Conservation (phyloP, 2,113 vertebrate genomes). For the Oncorhynchus clarkii region DNA sequence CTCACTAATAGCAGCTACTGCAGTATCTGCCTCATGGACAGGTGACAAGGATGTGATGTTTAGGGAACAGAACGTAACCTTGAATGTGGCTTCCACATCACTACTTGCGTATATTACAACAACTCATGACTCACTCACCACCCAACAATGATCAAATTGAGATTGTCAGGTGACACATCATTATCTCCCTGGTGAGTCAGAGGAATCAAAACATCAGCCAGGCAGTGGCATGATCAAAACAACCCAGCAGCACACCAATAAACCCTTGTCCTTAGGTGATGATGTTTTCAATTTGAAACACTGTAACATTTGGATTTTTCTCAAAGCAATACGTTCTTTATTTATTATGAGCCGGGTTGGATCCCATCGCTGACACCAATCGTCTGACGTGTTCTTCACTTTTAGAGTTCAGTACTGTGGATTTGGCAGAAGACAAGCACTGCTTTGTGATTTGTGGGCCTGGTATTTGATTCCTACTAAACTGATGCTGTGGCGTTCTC, state of each 20-base stretch:
- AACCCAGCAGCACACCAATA: not conserved
- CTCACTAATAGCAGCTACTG: conserved; percentile 60
- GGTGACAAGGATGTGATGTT: conserved; percentile 55
- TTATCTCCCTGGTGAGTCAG: not conserved
- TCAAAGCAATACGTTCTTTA: conserved; percentile 29
- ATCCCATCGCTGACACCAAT: conserved; percentile 12
- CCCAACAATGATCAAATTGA: not conserved
- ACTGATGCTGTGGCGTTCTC: conserved; percentile 57
- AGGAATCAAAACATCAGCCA: not conserved
- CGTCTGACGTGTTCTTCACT: conserved; percentile 30
- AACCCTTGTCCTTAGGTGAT: conserved; percentile 34
- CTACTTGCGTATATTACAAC: not conserved
- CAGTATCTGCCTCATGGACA: conserved; percentile 41
- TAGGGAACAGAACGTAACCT: conserved; percentile 28
- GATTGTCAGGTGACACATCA: not conserved
- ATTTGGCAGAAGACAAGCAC: conserved; percentile 65
- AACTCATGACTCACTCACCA: not conserved
- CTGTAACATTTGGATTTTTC: conserved; percentile 36
- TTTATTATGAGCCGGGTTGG: conserved; percentile 51
- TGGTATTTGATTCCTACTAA: conserved; percentile 62
- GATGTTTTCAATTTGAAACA: conserved; percentile 34
- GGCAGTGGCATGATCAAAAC: not conserved
- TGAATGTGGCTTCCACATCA: conserved; percentile 18
- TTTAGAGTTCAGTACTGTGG: conserved; percentile 46
- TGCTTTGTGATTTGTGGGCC: conserved; percentile 66